Conservation (phyloP, 2,113 vertebrate genomes). For the Caranx ignobilis region DNA sequence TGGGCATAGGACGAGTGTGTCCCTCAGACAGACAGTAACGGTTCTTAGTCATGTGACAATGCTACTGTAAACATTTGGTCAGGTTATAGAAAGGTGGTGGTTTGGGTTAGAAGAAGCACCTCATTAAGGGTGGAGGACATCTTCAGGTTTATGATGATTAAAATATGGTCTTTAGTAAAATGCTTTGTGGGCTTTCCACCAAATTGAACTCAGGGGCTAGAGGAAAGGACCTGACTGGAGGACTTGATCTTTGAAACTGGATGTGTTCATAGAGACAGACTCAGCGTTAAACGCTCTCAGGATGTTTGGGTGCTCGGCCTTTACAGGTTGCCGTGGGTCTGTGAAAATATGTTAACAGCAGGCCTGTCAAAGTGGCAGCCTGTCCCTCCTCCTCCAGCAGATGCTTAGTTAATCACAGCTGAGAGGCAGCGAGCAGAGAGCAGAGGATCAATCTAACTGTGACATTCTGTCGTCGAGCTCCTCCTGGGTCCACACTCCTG, state of each 20-base stretch:
- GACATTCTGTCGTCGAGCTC: conserved; percentile 2
- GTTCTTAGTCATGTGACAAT: too few species aligned
- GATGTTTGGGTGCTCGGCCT: not conserved
- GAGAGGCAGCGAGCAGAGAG: conserved; percentile 14
- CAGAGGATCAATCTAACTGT: conserved; percentile 10
- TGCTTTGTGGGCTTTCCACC: not conserved
- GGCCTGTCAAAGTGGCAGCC: conserved; percentile 42
- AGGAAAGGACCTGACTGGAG: not conserved
- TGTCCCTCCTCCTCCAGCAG: conserved; percentile 41
- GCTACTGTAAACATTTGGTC: not conserved
- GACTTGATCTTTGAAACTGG: not conserved
- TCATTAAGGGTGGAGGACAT: not conserved
- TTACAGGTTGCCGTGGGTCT: conserved; percentile 14
- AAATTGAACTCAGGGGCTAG: not conserved
- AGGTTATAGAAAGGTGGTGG: not conserved
- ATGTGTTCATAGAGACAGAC: not conserved
- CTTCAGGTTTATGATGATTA: not conserved
- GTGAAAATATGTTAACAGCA: conserved; percentile 64
- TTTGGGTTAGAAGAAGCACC: too few species aligned
- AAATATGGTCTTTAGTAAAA: too few species aligned
- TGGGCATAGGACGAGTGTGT: too few species aligned
- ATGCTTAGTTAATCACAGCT: conserved; percentile 66
- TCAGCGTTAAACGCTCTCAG: not conserved
- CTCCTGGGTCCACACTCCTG: not conserved
- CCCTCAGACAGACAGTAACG: too few species aligned